Base-by-base conservation (phyloP, 2,113 vertebrate genomes). In the Hippolais icterina region DNA sequence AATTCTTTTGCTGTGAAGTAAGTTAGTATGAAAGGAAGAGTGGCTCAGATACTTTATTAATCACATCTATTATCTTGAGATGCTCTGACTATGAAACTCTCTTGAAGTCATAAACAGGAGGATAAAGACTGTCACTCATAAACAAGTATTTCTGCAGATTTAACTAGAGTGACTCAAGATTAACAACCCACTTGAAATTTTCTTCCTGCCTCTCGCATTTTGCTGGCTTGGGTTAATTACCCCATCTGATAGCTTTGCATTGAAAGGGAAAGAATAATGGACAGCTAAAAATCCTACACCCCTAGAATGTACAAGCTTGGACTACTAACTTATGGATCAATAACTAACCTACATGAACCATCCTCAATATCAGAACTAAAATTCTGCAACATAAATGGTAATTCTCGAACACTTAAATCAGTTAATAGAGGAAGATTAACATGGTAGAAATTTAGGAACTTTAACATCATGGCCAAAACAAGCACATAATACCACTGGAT, bases 401-500 rank as follows among this genome's bases (percentile, higher is more conserved):
- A 33, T 71, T 83, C 52, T 75, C 13, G 44, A 77, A 52, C 29
- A 33, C 29, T 84, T 59, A 37, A 21, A 77, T 66, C 31, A n/a
- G 25, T 56, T 82, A 89, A 75, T 6, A 50, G 2, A 29, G 12
- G 15, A 33, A 83, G 39, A 65, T 10, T 53, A 76, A 65, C 44
- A 47, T 1, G 6, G 18, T 54, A 59, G 24, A 66, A 66, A 63
- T 76, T n/a, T 63, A 86, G 63, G 16, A 33, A 61, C 11, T 27
- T 93, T 28, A 69, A 15, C 37, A 78, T 21, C 21, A 77, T 6
- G n/a, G 44, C 8, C 39, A 72, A 83, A 95, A 79, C 2, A 79
- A 65, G 19, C 4, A 41, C 50, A 64, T n/a, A 53, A 17, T 27
- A 28, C 9, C 15, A 41, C 2, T 12, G 21, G 8, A 11, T 0